phyloP scores from a whole-genome alignment of 2,113 vertebrate species.

The Oncorhynchus clarkii region DNA sequence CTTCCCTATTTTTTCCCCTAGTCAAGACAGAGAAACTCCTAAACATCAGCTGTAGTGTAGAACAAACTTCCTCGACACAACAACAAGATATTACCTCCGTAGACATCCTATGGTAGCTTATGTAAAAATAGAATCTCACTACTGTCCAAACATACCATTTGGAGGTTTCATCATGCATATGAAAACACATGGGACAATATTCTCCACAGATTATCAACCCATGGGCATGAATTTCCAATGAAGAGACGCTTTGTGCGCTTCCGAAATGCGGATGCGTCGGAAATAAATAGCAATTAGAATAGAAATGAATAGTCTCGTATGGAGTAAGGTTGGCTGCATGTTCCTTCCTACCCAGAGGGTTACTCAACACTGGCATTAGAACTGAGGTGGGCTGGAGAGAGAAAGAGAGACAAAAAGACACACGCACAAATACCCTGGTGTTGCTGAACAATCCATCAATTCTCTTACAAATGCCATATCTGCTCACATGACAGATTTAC shows the following conservation, averaged over 20 bases:
- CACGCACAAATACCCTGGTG: too few relatives aligned
- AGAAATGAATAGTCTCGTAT: neutral
- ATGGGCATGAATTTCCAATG: neutral
- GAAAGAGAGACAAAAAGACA: neutral
- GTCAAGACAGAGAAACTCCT: too few relatives aligned
- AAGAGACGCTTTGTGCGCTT: neutral
- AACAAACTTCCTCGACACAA: too few relatives aligned
- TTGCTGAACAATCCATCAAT: too few relatives aligned
- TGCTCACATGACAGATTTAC: too few relatives aligned
- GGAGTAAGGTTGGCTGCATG: neutral
- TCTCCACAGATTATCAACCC: neutral
- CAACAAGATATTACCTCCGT: too few relatives aligned
- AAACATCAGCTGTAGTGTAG: too few relatives aligned
- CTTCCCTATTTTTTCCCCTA: too few relatives aligned
- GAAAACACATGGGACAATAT: neutral
- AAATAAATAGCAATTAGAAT: neutral
- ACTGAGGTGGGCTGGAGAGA: neutral
- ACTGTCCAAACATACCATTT: neutral
- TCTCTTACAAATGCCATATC: too few relatives aligned
- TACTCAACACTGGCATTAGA: slow-evolving; percentile 29
- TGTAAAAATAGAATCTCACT: too few relatives aligned
- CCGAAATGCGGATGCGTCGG: neutral
- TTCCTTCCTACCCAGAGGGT: slow-evolving; percentile 8
- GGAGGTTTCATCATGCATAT: neutral
- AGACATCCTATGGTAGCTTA: too few relatives aligned